Conservation (phyloP, 1,140 invertebrate genomes). For the Rhopalosiphum padi region DNA sequence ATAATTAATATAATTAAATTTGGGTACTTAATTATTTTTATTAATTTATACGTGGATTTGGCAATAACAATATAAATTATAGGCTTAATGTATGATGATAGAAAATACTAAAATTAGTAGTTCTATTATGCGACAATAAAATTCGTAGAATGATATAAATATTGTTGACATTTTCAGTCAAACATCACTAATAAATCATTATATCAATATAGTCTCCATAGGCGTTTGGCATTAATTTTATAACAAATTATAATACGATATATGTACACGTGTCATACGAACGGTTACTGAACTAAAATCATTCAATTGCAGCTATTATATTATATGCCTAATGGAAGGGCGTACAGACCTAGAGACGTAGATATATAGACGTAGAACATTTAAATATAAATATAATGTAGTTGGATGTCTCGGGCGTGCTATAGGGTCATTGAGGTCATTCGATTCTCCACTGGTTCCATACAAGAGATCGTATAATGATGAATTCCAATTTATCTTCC, state of each 20-base stretch:
- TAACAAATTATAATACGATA: not conserved
- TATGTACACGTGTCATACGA: not conserved
- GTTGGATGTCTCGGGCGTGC: not conserved
- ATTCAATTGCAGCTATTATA: not conserved
- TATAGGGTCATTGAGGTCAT: not conserved
- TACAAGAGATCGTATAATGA: not conserved
- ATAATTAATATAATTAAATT: not conserved
- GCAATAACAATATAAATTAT: not conserved
- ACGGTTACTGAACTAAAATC: constrained; percentile 2
- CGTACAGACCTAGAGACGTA: not conserved
- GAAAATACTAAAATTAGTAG: not conserved
- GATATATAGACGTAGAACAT: too few relatives aligned
- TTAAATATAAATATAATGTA: not conserved
- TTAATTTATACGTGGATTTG: not conserved
- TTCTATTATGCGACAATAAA: not conserved
- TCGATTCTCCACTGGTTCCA: not conserved
- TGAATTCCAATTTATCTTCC: not conserved
- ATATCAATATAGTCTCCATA: not conserved
- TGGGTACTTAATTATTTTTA: not conserved
- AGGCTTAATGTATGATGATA: not conserved
- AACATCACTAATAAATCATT: not conserved
- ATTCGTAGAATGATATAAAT: too few relatives aligned
- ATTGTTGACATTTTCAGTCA: not conserved
- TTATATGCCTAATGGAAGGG: not conserved
- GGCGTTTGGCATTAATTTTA: not conserved